Percentiles rank a stretch among this genome's conserved stretches.
These are phyloP conservation scores for Podiceps cristatus DNA, from an alignment of 2,113 vertebrate genomes.

Conservation along the genomic window DNA sequence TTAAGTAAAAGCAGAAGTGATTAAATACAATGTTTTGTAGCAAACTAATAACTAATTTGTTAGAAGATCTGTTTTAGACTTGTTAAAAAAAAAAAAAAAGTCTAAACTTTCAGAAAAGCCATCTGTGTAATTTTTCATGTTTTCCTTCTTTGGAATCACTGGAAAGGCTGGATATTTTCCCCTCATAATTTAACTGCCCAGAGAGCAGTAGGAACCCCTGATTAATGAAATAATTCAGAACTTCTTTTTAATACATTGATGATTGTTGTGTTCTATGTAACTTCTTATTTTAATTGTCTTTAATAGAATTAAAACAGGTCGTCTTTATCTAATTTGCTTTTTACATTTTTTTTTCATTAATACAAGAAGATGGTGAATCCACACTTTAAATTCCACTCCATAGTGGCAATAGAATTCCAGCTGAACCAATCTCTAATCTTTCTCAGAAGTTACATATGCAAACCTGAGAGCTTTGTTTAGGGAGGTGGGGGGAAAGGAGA, in stretches of 20 bases:
- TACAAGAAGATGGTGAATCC: conserved; percentile 28
- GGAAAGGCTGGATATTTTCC: not conserved
- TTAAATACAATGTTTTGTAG: not conserved
- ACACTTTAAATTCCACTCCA: conserved; percentile 61
- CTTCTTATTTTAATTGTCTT: not conserved
- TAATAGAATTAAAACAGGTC: not conserved
- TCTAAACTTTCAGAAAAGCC: not conserved
- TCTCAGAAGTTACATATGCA: not conserved
- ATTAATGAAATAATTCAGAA: not conserved
- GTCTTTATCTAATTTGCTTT: not conserved
- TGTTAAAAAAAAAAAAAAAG: not conserved
- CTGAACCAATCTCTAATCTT: not conserved
- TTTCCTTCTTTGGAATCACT: not conserved
- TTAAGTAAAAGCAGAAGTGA: not conserved
- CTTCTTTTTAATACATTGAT: not conserved
- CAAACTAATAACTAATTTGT: not conserved
- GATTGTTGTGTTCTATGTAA: not conserved
- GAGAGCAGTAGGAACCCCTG: not conserved
- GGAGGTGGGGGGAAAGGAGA: not conserved
- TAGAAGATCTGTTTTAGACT: conserved; percentile 1
- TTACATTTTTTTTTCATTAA: not conserved
- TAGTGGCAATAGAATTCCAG: conserved; percentile 35
- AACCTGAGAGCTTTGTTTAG: not conserved
- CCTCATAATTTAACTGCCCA: not conserved
- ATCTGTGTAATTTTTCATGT: not conserved